phyloP scores from a whole-genome alignment of 2,113 vertebrate species.

The Dissostichus mawsoni region DNA sequence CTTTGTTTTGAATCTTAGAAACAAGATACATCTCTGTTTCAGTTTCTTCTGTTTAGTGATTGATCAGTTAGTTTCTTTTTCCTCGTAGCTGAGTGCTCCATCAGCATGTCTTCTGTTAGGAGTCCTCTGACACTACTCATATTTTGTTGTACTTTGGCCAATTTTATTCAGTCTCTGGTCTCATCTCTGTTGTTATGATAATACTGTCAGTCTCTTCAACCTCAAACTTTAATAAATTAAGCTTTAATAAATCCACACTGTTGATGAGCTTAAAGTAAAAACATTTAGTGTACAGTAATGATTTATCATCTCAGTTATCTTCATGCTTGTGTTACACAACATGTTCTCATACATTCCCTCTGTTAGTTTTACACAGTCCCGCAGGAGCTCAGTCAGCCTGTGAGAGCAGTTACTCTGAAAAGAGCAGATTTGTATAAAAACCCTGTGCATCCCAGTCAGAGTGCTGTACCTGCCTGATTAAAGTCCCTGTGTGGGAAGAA shows the following conservation, averaged over 20 bases:
- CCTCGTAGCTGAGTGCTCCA: not conserved
- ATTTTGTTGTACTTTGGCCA: not conserved
- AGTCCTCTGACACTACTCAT: not conserved
- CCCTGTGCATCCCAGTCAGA: not conserved
- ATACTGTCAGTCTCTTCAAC: no score
- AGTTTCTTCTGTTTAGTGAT: not conserved
- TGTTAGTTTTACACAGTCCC: conserved; percentile 50
- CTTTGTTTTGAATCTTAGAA: not conserved
- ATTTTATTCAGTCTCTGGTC: not conserved
- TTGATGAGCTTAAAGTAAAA: not conserved
- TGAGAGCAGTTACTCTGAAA: conserved; percentile 25
- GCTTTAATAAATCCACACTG: not conserved
- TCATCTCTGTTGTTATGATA: not conserved
- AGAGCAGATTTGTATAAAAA: conserved; percentile 18
- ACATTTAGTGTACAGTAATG: not conserved
- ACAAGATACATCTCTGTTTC: not conserved
- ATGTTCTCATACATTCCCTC: not conserved
- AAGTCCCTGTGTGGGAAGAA: conserved; percentile 27
- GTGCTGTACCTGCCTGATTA: conserved; percentile 6
- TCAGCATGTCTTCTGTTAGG: not conserved
- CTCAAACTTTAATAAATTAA: not conserved
- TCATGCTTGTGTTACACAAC: not conserved
- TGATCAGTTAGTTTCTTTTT: not conserved
- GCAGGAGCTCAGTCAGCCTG: conserved; percentile 33
- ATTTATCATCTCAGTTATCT: conserved; percentile 8